Evolutionary conservation across 2,113 vertebrate genomes (phyloP).

Genomic region (Excalfactoria chinensis): DNA sequence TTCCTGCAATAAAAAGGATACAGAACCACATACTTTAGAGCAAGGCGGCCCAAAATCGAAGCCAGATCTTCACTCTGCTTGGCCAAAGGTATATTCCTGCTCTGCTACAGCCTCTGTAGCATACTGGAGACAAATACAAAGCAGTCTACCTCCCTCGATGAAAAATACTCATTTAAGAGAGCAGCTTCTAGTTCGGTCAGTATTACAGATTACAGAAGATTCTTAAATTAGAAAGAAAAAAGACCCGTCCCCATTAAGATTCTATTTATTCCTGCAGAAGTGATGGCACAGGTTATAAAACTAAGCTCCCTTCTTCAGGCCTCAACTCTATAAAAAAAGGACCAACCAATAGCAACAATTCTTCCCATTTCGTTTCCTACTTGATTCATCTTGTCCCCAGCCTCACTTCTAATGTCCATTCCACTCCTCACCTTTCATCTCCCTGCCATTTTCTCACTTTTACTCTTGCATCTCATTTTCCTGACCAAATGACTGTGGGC

Average conservation of each 20-base stretch:
- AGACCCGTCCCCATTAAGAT: neutral
- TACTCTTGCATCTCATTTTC: neutral
- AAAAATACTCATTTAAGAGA: neutral
- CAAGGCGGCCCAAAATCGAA: neutral
- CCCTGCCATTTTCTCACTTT: neutral
- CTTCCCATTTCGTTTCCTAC: neutral
- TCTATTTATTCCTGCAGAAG: neutral
- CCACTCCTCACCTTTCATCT: neutral
- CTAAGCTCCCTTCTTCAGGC: neutral
- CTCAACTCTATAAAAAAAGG: neutral
- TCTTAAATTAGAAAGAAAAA: neutral
- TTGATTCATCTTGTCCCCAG: rapidly evolving
- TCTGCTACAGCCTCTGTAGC: neutral
- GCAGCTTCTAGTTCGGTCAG: neutral
- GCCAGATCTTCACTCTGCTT: neutral
- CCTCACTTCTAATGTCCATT: neutral
- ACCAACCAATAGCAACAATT: neutral
- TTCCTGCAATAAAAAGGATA: neutral
- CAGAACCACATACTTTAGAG: neutral
- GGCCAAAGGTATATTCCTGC: neutral
- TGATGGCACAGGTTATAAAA: neutral
- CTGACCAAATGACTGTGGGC: neutral
- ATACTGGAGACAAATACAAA: neutral
- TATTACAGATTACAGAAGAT: neutral
- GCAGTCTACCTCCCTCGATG: neutral